Base-by-base conservation (phyloP, 2,888 invertebrate species). In the Pristionchus exspectatus region DNA sequence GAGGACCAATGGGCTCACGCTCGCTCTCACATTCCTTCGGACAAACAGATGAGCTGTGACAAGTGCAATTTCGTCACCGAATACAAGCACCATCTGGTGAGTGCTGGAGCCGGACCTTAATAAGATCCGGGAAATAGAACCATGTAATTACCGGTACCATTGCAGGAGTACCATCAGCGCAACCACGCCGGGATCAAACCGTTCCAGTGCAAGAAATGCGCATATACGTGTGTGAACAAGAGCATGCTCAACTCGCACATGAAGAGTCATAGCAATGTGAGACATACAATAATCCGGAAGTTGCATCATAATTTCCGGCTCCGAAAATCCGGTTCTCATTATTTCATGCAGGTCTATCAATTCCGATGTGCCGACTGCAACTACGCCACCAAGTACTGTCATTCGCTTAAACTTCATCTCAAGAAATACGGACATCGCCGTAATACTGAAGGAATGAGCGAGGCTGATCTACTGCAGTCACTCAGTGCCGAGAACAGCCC, bases 211-310 rank as follows among this genome's bases (percentile, higher is more conserved):
- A 91, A 91, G 90, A 95, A 94, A 90, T 95, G 95, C 90, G 89
- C 92, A 27, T 94, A 94, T 91, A 91, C 93, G 10, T 98, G 98
- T 95, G 98, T 98, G n/a, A 98, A 98, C 96, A 98, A 98, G 95
- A 98, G 98, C 0, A 99, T 99, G 99, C 96, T 99, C 89, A 99
- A 98, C 96, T 98, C 98, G 0, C 99, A 99, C 95, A 96, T 98
- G 95, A 99, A 99, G 95, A 98, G 98, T 0, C 99, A 99, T 95
- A 96, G 96, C 16, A 96, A 96, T 91, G 95, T 95, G 16, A 77
- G 88, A 4, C 2, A 74, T 33, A 16, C 12, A 5, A 74, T 74
- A 38, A 1, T 38, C 16, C 74, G 59, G 24, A 59, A 4, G 24
- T 18, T 30, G 30, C 2, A 50, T 9, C n/a, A 12, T 9, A 50